phyloP scores from a whole-genome alignment of 1,140 invertebrate species.

The Drosophila oshimai region DNA sequence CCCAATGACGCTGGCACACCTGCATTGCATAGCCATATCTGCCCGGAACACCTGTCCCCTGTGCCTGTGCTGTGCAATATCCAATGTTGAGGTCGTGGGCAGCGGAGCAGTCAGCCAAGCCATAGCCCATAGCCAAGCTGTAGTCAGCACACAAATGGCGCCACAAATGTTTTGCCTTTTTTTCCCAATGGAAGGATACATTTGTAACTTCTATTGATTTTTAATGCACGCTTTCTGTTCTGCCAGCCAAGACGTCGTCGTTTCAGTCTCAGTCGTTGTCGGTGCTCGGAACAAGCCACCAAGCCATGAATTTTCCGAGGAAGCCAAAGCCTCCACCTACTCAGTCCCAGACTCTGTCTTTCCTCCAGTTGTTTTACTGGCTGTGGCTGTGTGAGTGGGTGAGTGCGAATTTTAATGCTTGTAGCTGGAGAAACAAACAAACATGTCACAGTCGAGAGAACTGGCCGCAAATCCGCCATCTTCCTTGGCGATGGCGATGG shows the following conservation, averaged over 20 bases:
- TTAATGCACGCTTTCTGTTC: slow-evolving; percentile 59
- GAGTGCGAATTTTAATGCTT: slow-evolving; percentile 52
- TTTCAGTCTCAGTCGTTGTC: neutral
- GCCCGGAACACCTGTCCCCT: neutral
- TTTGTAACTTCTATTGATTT: slow-evolving; percentile 78
- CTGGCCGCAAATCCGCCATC: slow-evolving; percentile 53
- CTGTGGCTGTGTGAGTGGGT: neutral
- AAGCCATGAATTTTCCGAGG: slow-evolving; percentile 43
- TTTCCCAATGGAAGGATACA: slow-evolving; percentile 59
- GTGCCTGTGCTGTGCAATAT: neutral
- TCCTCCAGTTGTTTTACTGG: no score
- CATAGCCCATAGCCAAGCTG: no score
- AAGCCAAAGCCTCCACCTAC: slow-evolving; percentile 22
- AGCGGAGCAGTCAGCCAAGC: slow-evolving; percentile 26
- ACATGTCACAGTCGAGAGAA: slow-evolving; percentile 62
- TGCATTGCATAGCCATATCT: neutral
- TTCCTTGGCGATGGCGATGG: slow-evolving; percentile 36
- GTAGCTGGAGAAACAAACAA: slow-evolving; percentile 52
- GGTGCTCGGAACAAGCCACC: slow-evolving; percentile 28
- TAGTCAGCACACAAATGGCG: slow-evolving; percentile 47
- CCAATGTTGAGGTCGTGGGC: slow-evolving; percentile 1
- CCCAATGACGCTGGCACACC: neutral
- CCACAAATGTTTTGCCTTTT: slow-evolving; percentile 45
- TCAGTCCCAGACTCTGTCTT: slow-evolving; percentile 2
- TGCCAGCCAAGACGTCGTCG: slow-evolving; percentile 40